These are phyloP conservation scores for Anorthoa munda DNA, from an alignment of 2,888 invertebrate species.

Conservation along the genomic window DNA sequence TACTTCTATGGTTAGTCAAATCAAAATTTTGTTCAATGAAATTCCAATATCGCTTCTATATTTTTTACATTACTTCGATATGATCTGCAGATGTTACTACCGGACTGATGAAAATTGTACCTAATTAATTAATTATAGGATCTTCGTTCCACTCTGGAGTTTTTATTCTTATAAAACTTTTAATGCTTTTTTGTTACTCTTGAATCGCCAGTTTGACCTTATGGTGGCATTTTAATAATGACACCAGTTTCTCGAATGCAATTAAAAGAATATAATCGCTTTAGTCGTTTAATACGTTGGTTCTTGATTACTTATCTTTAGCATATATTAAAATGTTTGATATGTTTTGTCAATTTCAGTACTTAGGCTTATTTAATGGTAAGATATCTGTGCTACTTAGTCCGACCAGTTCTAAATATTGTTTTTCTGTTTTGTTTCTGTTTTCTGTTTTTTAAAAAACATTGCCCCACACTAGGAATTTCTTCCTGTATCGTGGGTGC, in stretches of 20 bases:
- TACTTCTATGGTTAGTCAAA: not conserved
- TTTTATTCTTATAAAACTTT: constrained; percentile 30
- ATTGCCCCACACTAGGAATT: too few species aligned
- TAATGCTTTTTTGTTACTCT: not conserved
- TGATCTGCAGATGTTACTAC: constrained; percentile 1
- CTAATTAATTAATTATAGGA: constrained; percentile 18
- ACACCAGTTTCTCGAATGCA: constrained; percentile 29
- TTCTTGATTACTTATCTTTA: constrained; percentile 20
- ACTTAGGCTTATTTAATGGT: too few species aligned
- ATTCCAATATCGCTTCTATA: not conserved
- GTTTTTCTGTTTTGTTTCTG: too few species aligned
- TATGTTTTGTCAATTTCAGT: constrained; percentile 5
- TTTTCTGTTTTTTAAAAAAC: too few species aligned
- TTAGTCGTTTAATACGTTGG: constrained; percentile 14
- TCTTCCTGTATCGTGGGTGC: too few species aligned
- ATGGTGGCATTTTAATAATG: constrained; percentile 38
- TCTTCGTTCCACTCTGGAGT: not conserved
- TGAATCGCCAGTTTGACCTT: constrained; percentile 38
- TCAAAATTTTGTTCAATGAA: not conserved
- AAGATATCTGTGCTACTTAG: not conserved
- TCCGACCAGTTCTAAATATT: not conserved
- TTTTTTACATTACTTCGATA: not conserved
- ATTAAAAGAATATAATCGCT: constrained; percentile 42
- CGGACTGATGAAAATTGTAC: not conserved
- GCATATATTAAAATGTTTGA: not conserved